phyloP scores from a whole-genome alignment of 2,888 invertebrate genomes.

The Stegophylla sp. region DNA sequence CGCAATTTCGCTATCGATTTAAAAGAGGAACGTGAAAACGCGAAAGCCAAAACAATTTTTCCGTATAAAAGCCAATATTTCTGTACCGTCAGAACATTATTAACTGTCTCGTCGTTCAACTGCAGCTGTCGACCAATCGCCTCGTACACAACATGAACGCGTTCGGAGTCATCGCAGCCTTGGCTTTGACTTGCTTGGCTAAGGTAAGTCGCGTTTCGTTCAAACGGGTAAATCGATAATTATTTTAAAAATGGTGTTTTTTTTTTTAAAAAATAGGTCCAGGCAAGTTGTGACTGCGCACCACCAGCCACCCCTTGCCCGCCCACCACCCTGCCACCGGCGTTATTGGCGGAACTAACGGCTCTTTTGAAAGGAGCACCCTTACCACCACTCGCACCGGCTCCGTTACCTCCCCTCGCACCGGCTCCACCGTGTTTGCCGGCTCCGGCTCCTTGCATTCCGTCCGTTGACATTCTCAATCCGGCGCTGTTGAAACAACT shows the following conservation, averaged over 20 bases:
- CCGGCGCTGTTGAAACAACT: too few species aligned
- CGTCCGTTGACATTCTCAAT: too few species aligned
- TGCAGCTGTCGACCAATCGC: too few species aligned
- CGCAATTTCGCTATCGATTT: neutral
- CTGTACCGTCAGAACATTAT: neutral
- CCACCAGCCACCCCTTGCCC: neutral
- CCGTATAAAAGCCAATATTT: neutral
- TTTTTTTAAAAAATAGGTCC: neutral
- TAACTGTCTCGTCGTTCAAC: neutral
- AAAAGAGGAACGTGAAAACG: neutral
- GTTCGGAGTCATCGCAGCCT: neutral
- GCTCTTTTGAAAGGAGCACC: too few species aligned
- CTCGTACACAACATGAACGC: slow-evolving; percentile 10
- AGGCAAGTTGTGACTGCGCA: neutral
- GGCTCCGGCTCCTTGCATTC: neutral
- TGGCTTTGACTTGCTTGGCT: neutral
- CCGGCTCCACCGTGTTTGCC: neutral
- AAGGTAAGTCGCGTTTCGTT: slow-evolving; percentile 6
- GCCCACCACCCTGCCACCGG: neutral
- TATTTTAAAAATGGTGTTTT: neutral
- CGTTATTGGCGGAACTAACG: too few species aligned
- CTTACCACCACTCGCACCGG: neutral
- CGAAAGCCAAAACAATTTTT: neutral
- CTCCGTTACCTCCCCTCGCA: too few species aligned
- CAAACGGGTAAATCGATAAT: neutral